Conservation (phyloP, 2,797 vertebrate species). For the Takifugu rubripes region DNA sequence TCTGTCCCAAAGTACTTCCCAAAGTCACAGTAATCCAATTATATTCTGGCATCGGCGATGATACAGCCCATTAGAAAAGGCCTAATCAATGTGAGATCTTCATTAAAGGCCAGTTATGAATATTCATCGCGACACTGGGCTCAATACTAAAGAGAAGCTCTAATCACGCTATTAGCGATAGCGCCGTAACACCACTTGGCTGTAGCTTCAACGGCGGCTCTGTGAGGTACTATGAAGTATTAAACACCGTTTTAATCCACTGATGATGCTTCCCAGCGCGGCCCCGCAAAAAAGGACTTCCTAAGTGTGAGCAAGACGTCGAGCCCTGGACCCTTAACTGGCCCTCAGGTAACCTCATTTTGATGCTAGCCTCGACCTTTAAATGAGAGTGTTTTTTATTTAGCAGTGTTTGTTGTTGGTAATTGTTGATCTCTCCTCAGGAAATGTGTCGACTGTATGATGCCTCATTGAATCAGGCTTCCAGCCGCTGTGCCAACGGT, state of each 20-base stretch:
- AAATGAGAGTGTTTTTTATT: too few relatives aligned
- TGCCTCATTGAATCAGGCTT: slow-evolving; percentile 5
- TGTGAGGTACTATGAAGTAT: slow-evolving; percentile 39
- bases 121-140: slow-evolving; percentile 63
- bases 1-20: slow-evolving; percentile 71
- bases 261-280: slow-evolving; percentile 29
- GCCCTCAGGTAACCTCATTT: too few relatives aligned
- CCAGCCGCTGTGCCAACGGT: slow-evolving; percentile 21
- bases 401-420: too few relatives aligned
- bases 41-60: slow-evolving; percentile 55
- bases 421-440: too few relatives aligned
- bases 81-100: slow-evolving; percentile 73
- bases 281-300: slow-evolving; percentile 8
- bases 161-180: slow-evolving; percentile 37
- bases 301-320: slow-evolving; percentile 7
- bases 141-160: slow-evolving; percentile 52
- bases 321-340: too few relatives aligned
- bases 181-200: slow-evolving; percentile 52
- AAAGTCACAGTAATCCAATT: slow-evolving; percentile 77
- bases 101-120: slow-evolving; percentile 67
- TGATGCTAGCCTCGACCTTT: too few relatives aligned
- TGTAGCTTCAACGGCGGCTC: slow-evolving; percentile 40
- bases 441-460: slow-evolving; percentile 3
- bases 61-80: slow-evolving; percentile 66
- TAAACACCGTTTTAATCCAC: slow-evolving; percentile 34